A percentile compares a stretch with the other conserved stretches of the same genome.
Evolutionary conservation across 2,797 vertebrate species (phyloP).

Genomic region (Molossus alvarezi): DNA sequence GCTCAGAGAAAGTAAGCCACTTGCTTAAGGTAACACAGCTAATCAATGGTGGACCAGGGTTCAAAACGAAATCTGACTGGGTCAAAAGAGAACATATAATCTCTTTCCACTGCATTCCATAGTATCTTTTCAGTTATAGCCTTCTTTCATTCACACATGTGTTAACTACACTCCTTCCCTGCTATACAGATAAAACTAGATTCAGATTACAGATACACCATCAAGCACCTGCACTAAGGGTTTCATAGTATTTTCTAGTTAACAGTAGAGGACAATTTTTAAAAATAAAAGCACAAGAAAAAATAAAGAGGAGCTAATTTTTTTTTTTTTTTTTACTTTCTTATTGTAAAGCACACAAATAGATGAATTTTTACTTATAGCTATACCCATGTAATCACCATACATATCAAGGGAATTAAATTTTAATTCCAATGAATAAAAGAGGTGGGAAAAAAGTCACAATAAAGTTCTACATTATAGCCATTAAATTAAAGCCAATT

Average conservation of each 20-base stretch:
- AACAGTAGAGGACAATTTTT: not conserved
- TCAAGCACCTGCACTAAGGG: not conserved
- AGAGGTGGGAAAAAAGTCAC: slow-evolving; percentile 30
- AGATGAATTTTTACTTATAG: slow-evolving; percentile 55
- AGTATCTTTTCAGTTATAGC: not conserved
- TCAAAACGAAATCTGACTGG: not conserved
- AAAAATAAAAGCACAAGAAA: slow-evolving; percentile 7
- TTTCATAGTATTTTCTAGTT: slow-evolving; percentile 61
- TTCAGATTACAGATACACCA: slow-evolving; percentile 49
- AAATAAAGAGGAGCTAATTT: not conserved
- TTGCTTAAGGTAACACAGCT: slow-evolving; percentile 16
- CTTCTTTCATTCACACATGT: slow-evolving; percentile 9
- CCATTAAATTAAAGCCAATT: slow-evolving; percentile 51
- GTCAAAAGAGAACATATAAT: not conserved
- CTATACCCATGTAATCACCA: slow-evolving; percentile 42
- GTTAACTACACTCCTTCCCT: not conserved
- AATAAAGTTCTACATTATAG: not conserved
- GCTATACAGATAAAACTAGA: slow-evolving; percentile 17
- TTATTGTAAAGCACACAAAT: slow-evolving; percentile 42
- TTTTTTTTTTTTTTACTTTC: slow-evolving; percentile 24
- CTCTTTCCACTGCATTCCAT: slow-evolving; percentile 13
- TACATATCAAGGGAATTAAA: slow-evolving; percentile 59
- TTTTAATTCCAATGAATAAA: slow-evolving; percentile 56
- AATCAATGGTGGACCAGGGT: not conserved
- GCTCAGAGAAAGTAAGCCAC: not conserved